A percentile compares a stretch with the other conserved stretches of the same genome.
Evolutionary conservation across 2,113 vertebrate species (phyloP).

Genomic region (Sitta europaea): DNA sequence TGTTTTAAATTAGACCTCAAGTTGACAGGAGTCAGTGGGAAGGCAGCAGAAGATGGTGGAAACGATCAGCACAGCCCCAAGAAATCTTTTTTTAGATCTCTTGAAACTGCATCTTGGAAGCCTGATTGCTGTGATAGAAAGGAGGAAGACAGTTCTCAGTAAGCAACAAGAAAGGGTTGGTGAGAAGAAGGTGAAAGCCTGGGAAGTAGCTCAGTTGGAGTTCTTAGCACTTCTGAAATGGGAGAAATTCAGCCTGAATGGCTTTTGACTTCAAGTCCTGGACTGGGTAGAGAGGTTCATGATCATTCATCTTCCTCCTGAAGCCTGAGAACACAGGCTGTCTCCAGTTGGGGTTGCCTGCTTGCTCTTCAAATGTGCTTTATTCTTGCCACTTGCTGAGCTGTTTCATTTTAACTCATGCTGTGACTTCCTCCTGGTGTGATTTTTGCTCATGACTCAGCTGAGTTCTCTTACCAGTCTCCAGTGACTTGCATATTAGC

Average conservation of each 20-base stretch:
- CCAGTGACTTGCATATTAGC: not conserved
- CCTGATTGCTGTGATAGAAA: not conserved
- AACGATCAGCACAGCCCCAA: not conserved
- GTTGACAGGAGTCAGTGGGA: not conserved
- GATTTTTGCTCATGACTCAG: not conserved
- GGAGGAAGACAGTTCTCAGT: not conserved
- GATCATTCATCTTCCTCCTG: not conserved
- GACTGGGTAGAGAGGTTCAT: not conserved
- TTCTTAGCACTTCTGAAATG: not conserved
- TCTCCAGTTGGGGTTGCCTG: not conserved
- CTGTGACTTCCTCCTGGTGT: constrained; percentile 7
- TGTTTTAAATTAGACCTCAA: not conserved
- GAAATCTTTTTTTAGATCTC: not conserved
- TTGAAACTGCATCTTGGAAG: not conserved
- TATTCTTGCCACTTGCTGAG: not conserved
- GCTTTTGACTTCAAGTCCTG: not conserved
- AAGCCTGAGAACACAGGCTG: not conserved
- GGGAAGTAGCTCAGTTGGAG: not conserved
- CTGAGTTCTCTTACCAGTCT: not conserved
- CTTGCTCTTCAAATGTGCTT: not conserved
- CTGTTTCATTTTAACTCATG: not conserved
- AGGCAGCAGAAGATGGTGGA: not conserved
- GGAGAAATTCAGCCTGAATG: not conserved
- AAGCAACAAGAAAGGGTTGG: not conserved
- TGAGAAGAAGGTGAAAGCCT: not conserved